phyloP scores from a whole-genome alignment of 1,140 invertebrate genomes.

The Halesus radiatus region DNA sequence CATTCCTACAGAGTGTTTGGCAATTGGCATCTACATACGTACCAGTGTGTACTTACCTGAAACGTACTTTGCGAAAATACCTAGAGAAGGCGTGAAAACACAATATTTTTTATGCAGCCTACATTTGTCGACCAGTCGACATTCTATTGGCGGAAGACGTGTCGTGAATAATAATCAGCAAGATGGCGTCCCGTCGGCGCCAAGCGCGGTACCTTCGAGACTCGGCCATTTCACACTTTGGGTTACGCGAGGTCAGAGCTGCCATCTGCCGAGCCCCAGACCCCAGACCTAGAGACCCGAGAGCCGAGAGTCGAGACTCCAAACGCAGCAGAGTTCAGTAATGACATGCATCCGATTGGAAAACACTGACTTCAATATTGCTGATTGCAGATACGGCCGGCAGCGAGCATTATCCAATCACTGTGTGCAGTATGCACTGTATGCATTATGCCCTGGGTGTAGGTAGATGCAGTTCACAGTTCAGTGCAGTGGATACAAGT shows the following conservation, averaged over 20 bases:
- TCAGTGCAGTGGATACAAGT: too few relatives aligned
- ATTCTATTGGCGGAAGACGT: constrained; percentile 16
- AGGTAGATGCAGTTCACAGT: too few relatives aligned
- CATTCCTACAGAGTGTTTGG: not conserved
- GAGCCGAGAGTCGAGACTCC: too few relatives aligned
- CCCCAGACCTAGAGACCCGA: too few relatives aligned
- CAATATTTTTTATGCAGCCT: constrained; percentile 11
- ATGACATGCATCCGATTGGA: too few relatives aligned
- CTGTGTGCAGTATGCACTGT: too few relatives aligned
- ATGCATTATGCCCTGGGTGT: too few relatives aligned
- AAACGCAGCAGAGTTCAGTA: too few relatives aligned
- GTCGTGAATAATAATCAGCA: not conserved
- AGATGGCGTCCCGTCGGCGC: constrained; percentile 3
- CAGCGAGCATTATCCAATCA: too few relatives aligned
- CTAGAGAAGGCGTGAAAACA: constrained; percentile 10
- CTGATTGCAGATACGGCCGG: too few relatives aligned
- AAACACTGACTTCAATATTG: too few relatives aligned
- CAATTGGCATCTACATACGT: too few relatives aligned
- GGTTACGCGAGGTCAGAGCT: constrained; percentile 14
- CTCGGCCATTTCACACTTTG: not conserved
- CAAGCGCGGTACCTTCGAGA: not conserved
- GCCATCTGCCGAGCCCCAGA: not conserved
- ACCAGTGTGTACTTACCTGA: not conserved
- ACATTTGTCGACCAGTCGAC: constrained; percentile 16
- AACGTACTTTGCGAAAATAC: not conserved